Base-by-base conservation (phyloP, 2,888 invertebrate genomes). In the Dolomedes plantarius region DNA sequence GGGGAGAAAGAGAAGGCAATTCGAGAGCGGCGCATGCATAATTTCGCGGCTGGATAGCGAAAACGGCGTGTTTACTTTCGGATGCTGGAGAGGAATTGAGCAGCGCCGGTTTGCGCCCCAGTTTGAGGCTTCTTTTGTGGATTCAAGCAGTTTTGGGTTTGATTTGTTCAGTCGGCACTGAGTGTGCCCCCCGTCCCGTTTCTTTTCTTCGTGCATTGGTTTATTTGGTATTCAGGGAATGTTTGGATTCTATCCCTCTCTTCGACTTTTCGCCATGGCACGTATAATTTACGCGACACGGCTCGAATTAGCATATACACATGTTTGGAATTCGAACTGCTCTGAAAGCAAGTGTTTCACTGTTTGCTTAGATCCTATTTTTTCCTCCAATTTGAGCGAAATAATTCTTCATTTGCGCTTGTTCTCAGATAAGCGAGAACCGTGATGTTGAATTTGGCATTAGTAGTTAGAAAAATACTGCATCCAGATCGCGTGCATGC, bases 41-140 rank as follows among this genome's bases (percentile, higher is more conserved):
- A 23, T 56, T 56, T 56, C 56, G 23, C 19, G 56, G 23, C 56
- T 1, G 56, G 56, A 56, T 56, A 23, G 16, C 56, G 23, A 56
- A 56, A 23, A 56, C 56, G 56, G 23, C n/a, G 56, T 56, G 56
- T 23, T 56, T 56, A 56, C 23, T 56, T 23, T 56, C 23, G 56
- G 19, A 23, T 23, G 23, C 56, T 23, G 16, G 13, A 56, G 23
- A 3, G 23, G 56, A 56, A 23, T 56, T 5, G 56, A 23, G 16
- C 23, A 46, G 41, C 16, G 11, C n/a, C n/a, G n/a, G 36, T 36
- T 11, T 11, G 41, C 41, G 41, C 2, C 9, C 36, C 41, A 46
- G 41, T 46, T 46, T 46, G 13, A 16, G 6, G 6, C 41, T 46
- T 5, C 16, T 46, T 46, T 46, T 46, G 41, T 46, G 41, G 41